Evolutionary conservation across 2,113 vertebrate species (phyloP).

Genomic region (Pycnonotus jocosus): DNA sequence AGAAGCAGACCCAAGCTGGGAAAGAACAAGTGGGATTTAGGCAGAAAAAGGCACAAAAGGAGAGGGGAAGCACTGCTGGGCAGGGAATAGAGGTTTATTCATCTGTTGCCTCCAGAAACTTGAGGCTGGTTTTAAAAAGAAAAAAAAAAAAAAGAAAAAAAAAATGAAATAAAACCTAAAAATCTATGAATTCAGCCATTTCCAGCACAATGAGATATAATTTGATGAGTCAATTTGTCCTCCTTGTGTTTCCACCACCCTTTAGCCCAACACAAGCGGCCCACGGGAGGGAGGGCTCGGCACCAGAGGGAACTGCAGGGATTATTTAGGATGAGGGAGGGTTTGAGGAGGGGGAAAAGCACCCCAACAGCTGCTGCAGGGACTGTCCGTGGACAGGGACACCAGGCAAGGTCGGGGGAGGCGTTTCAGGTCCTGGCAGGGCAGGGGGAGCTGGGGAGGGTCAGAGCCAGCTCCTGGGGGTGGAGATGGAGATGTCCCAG

Average conservation of each 20-base stretch:
- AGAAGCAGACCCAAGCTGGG: not conserved
- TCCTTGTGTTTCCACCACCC: not conserved
- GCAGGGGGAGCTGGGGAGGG: not conserved
- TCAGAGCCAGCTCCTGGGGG: not conserved
- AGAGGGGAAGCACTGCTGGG: slow-evolving; percentile 38
- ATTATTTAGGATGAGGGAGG: not conserved
- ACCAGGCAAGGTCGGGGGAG: not conserved
- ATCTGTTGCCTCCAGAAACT: not conserved
- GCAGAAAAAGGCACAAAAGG: not conserved
- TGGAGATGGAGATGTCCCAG: not conserved
- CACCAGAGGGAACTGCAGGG: not conserved
- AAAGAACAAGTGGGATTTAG: not conserved
- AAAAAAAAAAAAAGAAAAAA: not conserved
- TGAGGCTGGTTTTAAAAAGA: not conserved
- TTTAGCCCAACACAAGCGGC: not conserved
- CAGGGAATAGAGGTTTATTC: slow-evolving; percentile 42
- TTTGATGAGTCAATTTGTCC: not conserved
- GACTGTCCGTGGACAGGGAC: not conserved
- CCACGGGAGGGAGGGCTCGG: not conserved
- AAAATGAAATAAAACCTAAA: not conserved
- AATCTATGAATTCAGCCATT: slow-evolving; percentile 2
- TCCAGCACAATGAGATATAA: not conserved
- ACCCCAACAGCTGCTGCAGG: not conserved
- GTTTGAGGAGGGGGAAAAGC: not conserved
- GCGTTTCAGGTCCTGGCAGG: accelerated